Conservation (phyloP, 2,113 vertebrate genomes). For the Coryphaenoides rupestris region DNA sequence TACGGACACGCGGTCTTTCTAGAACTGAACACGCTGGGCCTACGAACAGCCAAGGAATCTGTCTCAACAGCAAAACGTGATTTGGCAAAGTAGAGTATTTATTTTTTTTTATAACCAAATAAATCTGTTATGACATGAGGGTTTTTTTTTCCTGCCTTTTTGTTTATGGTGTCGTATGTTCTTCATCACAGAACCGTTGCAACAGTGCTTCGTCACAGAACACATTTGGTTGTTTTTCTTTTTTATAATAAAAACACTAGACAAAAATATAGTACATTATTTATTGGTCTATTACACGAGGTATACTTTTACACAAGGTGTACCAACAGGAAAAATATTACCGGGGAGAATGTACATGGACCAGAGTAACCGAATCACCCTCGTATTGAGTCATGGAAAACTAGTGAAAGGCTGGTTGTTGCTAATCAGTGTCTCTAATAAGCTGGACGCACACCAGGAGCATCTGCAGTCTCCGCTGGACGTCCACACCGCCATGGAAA, state of each 20-base stretch:
- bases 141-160: conserved; percentile 20
- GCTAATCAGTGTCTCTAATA: too few relatives aligned
- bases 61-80: conserved; percentile 37
- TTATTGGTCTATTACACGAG: conserved; percentile 41
- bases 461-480: too few relatives aligned
- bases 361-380: too few relatives aligned
- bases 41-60: conserved; percentile 37
- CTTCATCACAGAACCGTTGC: not conserved
- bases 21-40: conserved; percentile 17
- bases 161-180: conserved; percentile 7
- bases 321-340: too few relatives aligned
- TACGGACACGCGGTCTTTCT: conserved; percentile 14
- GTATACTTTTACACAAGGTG: not conserved
- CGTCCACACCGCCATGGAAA: too few relatives aligned
- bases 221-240: too few relatives aligned
- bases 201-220: too few relatives aligned
- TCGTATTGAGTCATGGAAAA: too few relatives aligned
- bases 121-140: conserved; percentile 65
- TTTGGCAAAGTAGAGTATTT: conserved; percentile 52
- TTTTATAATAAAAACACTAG: conserved; percentile 14
- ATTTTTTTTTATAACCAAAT: conserved; percentile 76
- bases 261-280: conserved; percentile 34
- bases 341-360: too few relatives aligned
- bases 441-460: too few relatives aligned
- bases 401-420: too few relatives aligned